Conservation (phyloP, 2,797 vertebrate species). For the Tolypeutes matacus region DNA sequence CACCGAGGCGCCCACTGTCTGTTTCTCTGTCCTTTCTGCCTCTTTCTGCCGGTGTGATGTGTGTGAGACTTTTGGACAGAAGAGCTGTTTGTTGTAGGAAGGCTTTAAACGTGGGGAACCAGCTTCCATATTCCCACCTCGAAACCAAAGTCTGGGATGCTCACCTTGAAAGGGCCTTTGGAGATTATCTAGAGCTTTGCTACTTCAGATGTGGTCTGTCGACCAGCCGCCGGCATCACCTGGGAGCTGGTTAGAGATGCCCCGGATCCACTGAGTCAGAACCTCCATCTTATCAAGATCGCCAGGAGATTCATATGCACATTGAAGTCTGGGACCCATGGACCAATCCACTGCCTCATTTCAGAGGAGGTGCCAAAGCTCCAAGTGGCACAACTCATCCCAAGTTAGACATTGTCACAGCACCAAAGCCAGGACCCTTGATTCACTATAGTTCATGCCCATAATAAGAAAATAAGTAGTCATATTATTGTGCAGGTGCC, state of each 20-base stretch:
- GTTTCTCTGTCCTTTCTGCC: not conserved
- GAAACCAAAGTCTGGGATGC: not conserved
- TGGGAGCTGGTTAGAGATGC: not conserved
- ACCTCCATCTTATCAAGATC: not conserved
- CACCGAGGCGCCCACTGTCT: not conserved
- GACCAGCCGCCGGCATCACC: not conserved
- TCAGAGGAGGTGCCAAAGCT: not conserved
- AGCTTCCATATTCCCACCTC: not conserved
- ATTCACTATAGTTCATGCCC: not conserved
- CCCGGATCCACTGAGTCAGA: not conserved
- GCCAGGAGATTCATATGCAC: rapidly evolving
- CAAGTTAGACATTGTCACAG: not conserved
- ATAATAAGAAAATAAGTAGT: not conserved
- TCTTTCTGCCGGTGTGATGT: not conserved
- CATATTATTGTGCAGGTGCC: not conserved
- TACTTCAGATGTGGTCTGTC: not conserved
- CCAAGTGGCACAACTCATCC: not conserved
- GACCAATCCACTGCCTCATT: not conserved
- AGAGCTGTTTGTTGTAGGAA: not conserved
- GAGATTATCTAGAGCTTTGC: not conserved
- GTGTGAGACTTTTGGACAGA: not conserved
- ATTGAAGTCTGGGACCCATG: not conserved
- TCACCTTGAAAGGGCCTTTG: not conserved
- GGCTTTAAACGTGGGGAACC: not conserved
- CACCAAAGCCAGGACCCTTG: not conserved